phyloP scores from a whole-genome alignment of 2,888 invertebrate species.

The Andrena minutula region DNA sequence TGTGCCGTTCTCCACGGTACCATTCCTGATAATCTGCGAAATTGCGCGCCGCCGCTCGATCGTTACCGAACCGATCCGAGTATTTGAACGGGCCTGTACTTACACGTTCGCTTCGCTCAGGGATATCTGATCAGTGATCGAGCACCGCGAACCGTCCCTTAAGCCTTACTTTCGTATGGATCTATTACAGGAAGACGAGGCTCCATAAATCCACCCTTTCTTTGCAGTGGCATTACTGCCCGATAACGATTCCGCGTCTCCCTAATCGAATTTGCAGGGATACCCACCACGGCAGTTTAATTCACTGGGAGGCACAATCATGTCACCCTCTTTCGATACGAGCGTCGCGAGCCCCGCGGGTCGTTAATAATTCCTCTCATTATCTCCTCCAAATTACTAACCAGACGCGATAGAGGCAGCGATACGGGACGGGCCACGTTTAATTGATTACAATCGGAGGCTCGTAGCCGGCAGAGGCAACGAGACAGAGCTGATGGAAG shows the following conservation, averaged over 20 bases:
- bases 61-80: no score
- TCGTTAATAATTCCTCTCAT: slow-evolving; percentile 16
- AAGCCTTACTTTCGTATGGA: background rate
- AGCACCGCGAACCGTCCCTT: no score
- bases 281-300: background rate
- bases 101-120: no score
- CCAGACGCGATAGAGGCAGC: slow-evolving; percentile 27
- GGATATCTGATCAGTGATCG: no score
- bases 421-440: slow-evolving; percentile 39
- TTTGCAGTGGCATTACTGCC: background rate
- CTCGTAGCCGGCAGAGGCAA: slow-evolving; percentile 21
- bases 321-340: background rate
- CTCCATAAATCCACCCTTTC: background rate
- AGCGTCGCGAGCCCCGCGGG: background rate
- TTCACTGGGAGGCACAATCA: background rate
- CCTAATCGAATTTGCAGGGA: background rate
- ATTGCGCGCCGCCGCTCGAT: slow-evolving; percentile 12
- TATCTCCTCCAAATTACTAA: slow-evolving; percentile 24
- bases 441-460: slow-evolving; percentile 57
- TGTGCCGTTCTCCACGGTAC: slow-evolving; percentile 18
- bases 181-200: background rate
- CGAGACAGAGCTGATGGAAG: slow-evolving; percentile 32
- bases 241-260: background rate
- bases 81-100: background rate
- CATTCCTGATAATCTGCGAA: slow-evolving; percentile 14